Base-by-base conservation (phyloP, 2,113 vertebrate species). In the Hippocampus comes region DNA sequence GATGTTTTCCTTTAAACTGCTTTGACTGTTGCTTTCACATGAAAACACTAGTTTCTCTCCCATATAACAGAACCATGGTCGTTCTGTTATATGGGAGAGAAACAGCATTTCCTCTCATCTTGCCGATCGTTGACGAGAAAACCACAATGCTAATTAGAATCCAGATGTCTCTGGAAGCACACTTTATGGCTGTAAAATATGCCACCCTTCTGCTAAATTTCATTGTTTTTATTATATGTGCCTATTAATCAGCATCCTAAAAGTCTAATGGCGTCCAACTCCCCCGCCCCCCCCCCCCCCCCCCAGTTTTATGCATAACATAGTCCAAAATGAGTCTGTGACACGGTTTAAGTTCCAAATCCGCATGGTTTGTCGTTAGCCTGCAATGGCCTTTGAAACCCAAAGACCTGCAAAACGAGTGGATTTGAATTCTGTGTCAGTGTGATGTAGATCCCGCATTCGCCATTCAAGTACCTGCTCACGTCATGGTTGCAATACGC, bases 1-100 rank as follows among this genome's bases (percentile, higher is more conserved):
- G 84, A 88, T 89, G 86, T 81, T 85, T 75, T 70, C 71, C 78
- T 73, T 84, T 77, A 81, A 86, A 81, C 79, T 78, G 81, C 74
- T 78, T 75, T 80, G 71, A 78, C 34, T 81, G 71, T 81, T 61
- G 72, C 79, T 80, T 66, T 75, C 57, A 38, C 18, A 73, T 61
- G 72, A 71, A 82, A 75, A 80, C 77, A 76, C 73, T 73, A 84
- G 25, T 25, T 25, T 25, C 25, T 25, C 25, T 25, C 25, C 25
- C 25, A 25, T 1, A 25, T 25, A 25, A 25, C 25, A 25, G 25
- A 25, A 25, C 68, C 21, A 75, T 66, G 70, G 64, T 80, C 46
- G 72, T 74, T 71, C 70, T 69, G 71, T 80, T 85, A 74, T 70
- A 82, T 74, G 65, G 57, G 75, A 87, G 78, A 80, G n/a, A 74